These are phyloP conservation scores for Drosophila pseudoobscura DNA, from an alignment of 1,140 invertebrate genomes.

Conservation along the genomic window DNA sequence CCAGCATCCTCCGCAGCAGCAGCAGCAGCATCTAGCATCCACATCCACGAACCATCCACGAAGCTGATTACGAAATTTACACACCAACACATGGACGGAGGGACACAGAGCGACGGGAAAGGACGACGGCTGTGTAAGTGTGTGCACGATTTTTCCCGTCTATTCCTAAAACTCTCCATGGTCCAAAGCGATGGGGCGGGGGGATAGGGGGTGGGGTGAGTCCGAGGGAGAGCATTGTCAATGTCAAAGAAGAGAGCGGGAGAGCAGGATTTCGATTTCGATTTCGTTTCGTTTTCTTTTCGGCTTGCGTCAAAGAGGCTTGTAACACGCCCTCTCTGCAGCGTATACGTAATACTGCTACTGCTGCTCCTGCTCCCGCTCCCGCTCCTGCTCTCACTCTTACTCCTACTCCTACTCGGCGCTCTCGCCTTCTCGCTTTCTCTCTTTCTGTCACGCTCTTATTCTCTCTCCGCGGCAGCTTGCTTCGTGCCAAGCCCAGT, in stretches of 20 bases:
- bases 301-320: constrained; percentile 40
- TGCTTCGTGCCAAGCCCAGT: constrained; percentile 27
- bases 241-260: constrained; percentile 47
- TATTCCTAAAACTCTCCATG: no score
- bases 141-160: constrained; percentile 1
- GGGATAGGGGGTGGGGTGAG: background rate
- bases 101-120: background rate
- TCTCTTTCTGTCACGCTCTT: constrained; percentile 14
- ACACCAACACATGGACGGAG: constrained; percentile 15
- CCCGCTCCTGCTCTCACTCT: constrained; percentile 9
- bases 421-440: background rate
- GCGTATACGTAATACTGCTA: constrained; percentile 61
- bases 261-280: constrained; percentile 21
- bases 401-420: background rate
- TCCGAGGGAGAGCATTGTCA: constrained; percentile 45
- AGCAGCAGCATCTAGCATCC: constrained; percentile 20
- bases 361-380: background rate
- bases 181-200: background rate
- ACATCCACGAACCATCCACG: constrained; percentile 6
- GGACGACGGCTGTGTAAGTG: background rate
- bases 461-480: constrained; percentile 1
- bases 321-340: constrained; percentile 66
- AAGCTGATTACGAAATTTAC: constrained; percentile 67
- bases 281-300: constrained; percentile 30
- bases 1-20: constrained; percentile 19